Base-by-base conservation (phyloP, 2,113 vertebrate species). In the Lepus timidus region DNA sequence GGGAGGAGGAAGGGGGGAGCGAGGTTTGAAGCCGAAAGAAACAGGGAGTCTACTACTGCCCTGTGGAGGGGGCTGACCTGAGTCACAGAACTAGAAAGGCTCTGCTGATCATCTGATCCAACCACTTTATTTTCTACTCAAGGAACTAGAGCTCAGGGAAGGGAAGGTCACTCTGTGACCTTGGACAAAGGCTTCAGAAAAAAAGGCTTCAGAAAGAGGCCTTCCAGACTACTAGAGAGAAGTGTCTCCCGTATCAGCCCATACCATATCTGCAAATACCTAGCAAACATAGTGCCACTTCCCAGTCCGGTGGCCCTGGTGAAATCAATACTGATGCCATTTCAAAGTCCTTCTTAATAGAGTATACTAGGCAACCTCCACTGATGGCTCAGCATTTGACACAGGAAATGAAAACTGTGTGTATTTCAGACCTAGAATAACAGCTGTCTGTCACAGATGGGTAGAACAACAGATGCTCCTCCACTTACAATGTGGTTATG, bases 61-160 rank as follows among this genome's bases (percentile, higher is more conserved):
- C 39, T 88, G 85, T 68, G 67, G 91, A 96, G 51, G 51, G 19
- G 4, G 31, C 12, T 85, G 39, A 82, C 25, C 29, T 85, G 86
- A 93, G 9, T 85, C 29, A 80, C 23, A 88, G 62, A 93, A 81
- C 55, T 90, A 91, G 71, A 85, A 90, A 91, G 9, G 62, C 67
- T n/a, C 36, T 87, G 6, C 0, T 73, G 73, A 70, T 81, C 36
- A 51, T 78, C 65, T 92, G 73, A 90, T 62, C 67, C 25, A 64
- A 76, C 3, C 31, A 91, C 85, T 95, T 76, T 75, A 64, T 87
- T 91, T 83, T 83, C 91, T 27, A 87, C 44, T 89, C 80, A 81
- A 36, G 19, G 55, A 96, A 88, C n/a, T 88, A 49, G 11, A 94
- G 55, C 49, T 87, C 67, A 75, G 71, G 86, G 52, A 90, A 88